Evolutionary conservation across 2,888 invertebrate genomes (phyloP).

Genomic region (Pheosia gnoma): DNA sequence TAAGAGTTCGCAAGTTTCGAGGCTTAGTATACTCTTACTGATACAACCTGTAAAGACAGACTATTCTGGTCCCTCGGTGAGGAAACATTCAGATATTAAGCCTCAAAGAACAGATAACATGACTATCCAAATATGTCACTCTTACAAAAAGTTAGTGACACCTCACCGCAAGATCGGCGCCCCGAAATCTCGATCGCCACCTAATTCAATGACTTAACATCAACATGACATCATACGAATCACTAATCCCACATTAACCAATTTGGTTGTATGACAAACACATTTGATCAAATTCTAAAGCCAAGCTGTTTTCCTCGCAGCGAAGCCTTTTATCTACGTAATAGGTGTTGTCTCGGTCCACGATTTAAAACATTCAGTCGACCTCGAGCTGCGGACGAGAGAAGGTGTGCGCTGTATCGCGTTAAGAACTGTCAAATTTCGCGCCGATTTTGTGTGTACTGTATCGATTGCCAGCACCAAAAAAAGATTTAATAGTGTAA

Average conservation of each 20-base stretch:
- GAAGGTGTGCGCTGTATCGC: slow-evolving; percentile 63
- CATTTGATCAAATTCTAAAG: slow-evolving; percentile 47
- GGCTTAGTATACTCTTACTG: no score
- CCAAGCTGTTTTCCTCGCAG: slow-evolving; percentile 75
- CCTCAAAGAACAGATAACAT: neutral
- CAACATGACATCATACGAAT: slow-evolving; percentile 35
- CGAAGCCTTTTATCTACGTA: slow-evolving; percentile 65
- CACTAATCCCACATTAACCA: slow-evolving; percentile 28
- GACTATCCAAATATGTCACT: slow-evolving; percentile 1
- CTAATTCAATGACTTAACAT: slow-evolving; percentile 26
- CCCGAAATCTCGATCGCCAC: slow-evolving; percentile 23
- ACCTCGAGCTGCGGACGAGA: slow-evolving; percentile 72
- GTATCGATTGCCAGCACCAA: slow-evolving; percentile 36
- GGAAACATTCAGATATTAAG: no score
- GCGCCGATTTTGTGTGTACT: slow-evolving; percentile 61
- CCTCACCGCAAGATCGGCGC: slow-evolving; percentile 28
- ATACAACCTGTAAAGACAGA: no score
- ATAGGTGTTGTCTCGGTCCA: slow-evolving; percentile 55
- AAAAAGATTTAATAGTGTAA: slow-evolving; percentile 28
- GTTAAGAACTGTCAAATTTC: slow-evolving; percentile 57
- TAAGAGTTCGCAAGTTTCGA: no score
- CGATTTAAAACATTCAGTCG: slow-evolving; percentile 72
- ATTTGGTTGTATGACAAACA: slow-evolving; percentile 50
- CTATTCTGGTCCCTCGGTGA: no score
- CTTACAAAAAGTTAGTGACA: slow-evolving; percentile 10